Conservation (phyloP, 23 tunicate genomes). For the Styela plicata region DNA sequence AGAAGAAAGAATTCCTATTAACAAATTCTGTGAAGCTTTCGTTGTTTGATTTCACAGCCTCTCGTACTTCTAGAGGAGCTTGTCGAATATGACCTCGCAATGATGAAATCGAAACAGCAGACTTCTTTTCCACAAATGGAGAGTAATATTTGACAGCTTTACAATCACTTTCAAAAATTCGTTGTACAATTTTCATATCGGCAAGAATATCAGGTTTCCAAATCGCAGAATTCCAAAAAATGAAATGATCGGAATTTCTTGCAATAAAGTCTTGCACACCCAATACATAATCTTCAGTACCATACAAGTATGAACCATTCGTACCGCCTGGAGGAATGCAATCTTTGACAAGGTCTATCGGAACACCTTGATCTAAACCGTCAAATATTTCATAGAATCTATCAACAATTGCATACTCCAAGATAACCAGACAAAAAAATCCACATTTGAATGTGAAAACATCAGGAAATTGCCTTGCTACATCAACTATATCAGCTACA, state of each 20-base stretch:
- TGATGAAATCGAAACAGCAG: not conserved
- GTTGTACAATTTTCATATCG: too few relatives aligned
- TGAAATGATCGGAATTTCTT: not conserved
- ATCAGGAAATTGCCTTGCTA: not conserved
- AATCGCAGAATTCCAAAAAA: conserved; percentile 15
- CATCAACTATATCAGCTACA: not conserved
- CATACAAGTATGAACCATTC: conserved; percentile 4
- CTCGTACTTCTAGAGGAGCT: conserved; percentile 1
- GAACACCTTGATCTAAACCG: not conserved
- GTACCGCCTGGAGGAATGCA: not conserved
- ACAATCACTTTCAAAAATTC: not conserved
- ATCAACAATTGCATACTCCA: not conserved
- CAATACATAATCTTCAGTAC: not conserved
- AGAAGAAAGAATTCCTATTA: conserved; percentile 15
- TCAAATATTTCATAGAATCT: not conserved
- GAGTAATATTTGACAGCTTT: conserved; percentile 10
- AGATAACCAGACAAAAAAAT: conserved; percentile 6
- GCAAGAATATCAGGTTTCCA: not conserved
- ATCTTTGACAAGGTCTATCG: not conserved
- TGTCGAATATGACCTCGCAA: conserved; percentile 10
- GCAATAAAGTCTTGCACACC: conserved; percentile 22
- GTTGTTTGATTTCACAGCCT: not conserved
- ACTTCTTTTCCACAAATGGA: conserved; percentile 1
- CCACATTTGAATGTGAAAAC: not conserved
- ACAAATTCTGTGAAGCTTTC: conserved; percentile 3